phyloP scores from a whole-genome alignment of 2,113 vertebrate genomes.

The Garra rufa region DNA sequence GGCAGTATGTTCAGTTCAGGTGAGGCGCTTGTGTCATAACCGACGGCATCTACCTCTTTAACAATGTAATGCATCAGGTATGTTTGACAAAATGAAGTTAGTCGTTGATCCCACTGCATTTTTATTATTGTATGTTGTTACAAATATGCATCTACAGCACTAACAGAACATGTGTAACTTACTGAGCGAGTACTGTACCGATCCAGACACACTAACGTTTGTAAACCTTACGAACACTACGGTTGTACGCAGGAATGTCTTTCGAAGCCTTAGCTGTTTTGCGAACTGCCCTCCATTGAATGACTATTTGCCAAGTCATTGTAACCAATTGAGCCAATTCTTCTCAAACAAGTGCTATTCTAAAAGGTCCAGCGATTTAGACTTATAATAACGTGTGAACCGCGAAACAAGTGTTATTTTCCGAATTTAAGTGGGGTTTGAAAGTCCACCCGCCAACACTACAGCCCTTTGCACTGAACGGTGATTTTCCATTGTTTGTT shows the following conservation, averaged over 20 bases:
- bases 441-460: conserved; percentile 23
- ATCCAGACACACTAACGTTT: conserved; percentile 38
- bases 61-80: conserved; percentile 25
- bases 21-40: conserved; percentile 42
- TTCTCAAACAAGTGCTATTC: background rate
- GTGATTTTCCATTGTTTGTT: background rate
- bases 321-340: background rate
- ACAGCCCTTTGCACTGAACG: conserved; percentile 20
- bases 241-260: background rate
- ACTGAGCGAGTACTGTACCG: background rate
- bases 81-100: background rate
- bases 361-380: background rate
- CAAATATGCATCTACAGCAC: conserved; percentile 2
- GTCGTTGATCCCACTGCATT: background rate
- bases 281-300: background rate
- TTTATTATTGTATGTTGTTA: conserved; percentile 2
- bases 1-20: conserved; percentile 15
- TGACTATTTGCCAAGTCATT: conserved; percentile 3
- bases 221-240: conserved; percentile 16
- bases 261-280: background rate
- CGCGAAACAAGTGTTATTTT: conserved; percentile 14
- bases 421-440: background rate
- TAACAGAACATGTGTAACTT: conserved; percentile 15
- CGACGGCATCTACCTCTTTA: conserved; percentile 59
- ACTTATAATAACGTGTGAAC: background rate